These are phyloP conservation scores for Amorpha juglandis DNA, from an alignment of 2,888 invertebrate species.

Conservation along the genomic window DNA sequence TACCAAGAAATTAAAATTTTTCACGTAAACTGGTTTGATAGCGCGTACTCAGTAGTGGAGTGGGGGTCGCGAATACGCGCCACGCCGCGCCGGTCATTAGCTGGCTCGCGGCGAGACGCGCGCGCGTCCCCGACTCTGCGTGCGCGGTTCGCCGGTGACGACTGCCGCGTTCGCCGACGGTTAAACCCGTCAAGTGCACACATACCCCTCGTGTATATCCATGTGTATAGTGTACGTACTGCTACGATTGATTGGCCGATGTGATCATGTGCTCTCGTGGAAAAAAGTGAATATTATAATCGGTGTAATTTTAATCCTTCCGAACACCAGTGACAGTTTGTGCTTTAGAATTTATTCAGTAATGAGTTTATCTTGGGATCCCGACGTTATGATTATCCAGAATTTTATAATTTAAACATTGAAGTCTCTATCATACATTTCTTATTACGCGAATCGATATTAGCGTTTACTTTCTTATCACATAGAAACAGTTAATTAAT, in stretches of 20 bases:
- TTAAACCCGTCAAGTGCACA: slow-evolving; percentile 31
- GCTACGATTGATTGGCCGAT: slow-evolving; percentile 51
- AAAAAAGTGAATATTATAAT: slow-evolving; percentile 32
- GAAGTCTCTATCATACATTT: no score
- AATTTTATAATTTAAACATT: background rate
- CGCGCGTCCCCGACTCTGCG: slow-evolving; percentile 67
- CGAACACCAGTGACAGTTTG: slow-evolving; percentile 2
- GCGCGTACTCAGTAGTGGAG: slow-evolving; percentile 75
- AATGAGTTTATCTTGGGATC: slow-evolving; percentile 13
- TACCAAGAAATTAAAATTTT: slow-evolving; percentile 79
- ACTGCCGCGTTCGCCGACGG: slow-evolving; percentile 37
- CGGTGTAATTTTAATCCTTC: slow-evolving; percentile 13
- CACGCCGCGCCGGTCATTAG: slow-evolving; percentile 80
- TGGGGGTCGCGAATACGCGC: slow-evolving; percentile 81
- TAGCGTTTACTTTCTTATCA: slow-evolving; percentile 42
- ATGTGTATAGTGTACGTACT: slow-evolving; percentile 38
- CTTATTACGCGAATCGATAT: no score
- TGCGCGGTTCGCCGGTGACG: slow-evolving; percentile 53
- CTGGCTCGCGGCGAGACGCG: slow-evolving; percentile 73
- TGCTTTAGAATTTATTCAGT: background rate
- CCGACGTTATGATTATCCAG: slow-evolving; percentile 8
- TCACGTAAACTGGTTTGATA: slow-evolving; percentile 84
- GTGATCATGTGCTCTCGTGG: slow-evolving; percentile 55
- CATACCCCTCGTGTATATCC: slow-evolving; percentile 23
- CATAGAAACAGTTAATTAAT: slow-evolving; percentile 58